Evolutionary conservation across 1,140 invertebrate genomes (phyloP).

Genomic region (Zaprionus capensis): DNA sequence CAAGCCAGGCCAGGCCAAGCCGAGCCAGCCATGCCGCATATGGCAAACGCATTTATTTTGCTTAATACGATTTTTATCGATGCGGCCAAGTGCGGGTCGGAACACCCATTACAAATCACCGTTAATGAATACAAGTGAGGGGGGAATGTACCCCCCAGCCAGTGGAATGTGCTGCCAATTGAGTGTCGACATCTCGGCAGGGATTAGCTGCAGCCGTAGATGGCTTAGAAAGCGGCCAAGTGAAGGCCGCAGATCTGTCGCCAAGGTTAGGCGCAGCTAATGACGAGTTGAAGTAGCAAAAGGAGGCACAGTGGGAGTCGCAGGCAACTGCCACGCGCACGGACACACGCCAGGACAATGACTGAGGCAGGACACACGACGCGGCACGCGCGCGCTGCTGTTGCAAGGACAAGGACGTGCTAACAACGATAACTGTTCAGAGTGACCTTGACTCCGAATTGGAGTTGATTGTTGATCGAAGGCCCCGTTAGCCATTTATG

Average conservation of each 20-base stretch:
- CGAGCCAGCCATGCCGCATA: not conserved
- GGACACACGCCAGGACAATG: slow-evolving; percentile 15
- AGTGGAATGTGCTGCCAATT: slow-evolving; percentile 27
- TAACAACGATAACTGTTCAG: not conserved
- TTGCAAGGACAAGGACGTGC: slow-evolving; percentile 29
- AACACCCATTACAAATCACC: slow-evolving; percentile 74
- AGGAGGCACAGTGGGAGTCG: slow-evolving; percentile 37
- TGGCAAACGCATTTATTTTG: slow-evolving; percentile 64
- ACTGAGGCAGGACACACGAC: slow-evolving; percentile 34
- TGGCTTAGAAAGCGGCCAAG: not conserved
- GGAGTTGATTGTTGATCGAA: slow-evolving; percentile 17
- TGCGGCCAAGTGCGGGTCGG: slow-evolving; percentile 4
- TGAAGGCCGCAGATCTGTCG: slow-evolving; percentile 7
- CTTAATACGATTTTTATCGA: slow-evolving; percentile 70
- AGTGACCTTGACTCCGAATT: slow-evolving; percentile 20
- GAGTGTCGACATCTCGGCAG: not conserved
- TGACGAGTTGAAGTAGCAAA: slow-evolving; percentile 20
- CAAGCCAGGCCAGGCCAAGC: no score
- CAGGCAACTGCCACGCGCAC: slow-evolving; percentile 31
- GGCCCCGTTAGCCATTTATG: slow-evolving; percentile 41
- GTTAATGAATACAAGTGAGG: slow-evolving; percentile 57
- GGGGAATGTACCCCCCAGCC: not conserved
- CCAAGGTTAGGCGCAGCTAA: not conserved
- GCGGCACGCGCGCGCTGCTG: slow-evolving; percentile 23
- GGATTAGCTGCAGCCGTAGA: not conserved